Percentiles rank a stretch among this genome's conserved stretches.
phyloP scores from a whole-genome alignment of 2,113 vertebrate species.

The Monopterus albus region DNA sequence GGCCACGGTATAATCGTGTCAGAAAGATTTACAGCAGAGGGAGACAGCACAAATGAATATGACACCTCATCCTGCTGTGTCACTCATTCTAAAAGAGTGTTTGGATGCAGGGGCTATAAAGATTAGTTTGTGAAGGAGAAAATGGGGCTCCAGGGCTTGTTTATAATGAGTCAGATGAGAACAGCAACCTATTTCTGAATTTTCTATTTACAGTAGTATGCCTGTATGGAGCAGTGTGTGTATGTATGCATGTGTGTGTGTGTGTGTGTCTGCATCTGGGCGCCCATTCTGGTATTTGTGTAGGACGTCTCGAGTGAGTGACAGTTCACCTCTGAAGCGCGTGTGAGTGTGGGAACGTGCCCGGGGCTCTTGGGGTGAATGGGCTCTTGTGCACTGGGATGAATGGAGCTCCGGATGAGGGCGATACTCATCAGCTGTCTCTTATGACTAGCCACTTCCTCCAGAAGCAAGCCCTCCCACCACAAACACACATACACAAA shows the following conservation, averaged over 20 bases:
- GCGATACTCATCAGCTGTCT: slow-evolving; percentile 76
- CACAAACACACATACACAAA: slow-evolving; percentile 41
- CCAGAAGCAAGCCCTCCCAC: slow-evolving; percentile 43
- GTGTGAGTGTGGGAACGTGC: slow-evolving; percentile 49
- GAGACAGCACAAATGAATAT: slow-evolving; percentile 52
- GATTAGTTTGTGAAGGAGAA: slow-evolving; percentile 22
- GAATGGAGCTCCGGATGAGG: slow-evolving; percentile 79
- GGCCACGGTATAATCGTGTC: slow-evolving; percentile 40
- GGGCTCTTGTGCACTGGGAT: slow-evolving; percentile 74
- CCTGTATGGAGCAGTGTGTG: slow-evolving; percentile 30
- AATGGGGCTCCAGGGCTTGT: slow-evolving; percentile 41
- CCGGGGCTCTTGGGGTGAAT: slow-evolving; percentile 65
- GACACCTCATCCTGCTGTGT: slow-evolving; percentile 64
- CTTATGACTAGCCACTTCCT: slow-evolving; percentile 72
- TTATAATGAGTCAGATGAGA: slow-evolving; percentile 68
- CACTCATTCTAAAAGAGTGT: slow-evolving; percentile 55
- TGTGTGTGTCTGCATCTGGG: slow-evolving; percentile 42
- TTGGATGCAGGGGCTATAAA: slow-evolving; percentile 38
- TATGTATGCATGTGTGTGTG: slow-evolving; percentile 10
- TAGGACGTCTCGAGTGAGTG: slow-evolving; percentile 56
- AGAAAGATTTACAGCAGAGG: slow-evolving; percentile 47
- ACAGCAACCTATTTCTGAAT: slow-evolving; percentile 50
- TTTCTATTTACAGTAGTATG: slow-evolving; percentile 43
- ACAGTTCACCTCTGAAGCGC: slow-evolving; percentile 59
- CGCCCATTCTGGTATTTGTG: slow-evolving; percentile 45